Percentiles rank a stretch among this genome's conserved stretches.
phyloP scores from a whole-genome alignment of 2,888 invertebrate genomes.

The Stenotaenia linearis region DNA sequence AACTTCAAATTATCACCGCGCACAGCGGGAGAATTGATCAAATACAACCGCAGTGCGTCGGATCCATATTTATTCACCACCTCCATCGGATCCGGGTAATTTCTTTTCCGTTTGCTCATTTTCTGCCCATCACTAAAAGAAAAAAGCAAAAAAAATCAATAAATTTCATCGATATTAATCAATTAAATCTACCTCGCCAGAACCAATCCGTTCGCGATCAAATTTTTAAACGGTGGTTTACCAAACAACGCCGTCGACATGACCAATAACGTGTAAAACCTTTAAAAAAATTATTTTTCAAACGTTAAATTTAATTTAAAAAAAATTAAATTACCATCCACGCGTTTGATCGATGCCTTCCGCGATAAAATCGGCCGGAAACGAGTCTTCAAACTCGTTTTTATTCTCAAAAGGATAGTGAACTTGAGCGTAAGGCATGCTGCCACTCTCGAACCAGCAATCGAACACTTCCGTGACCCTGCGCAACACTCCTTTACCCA shows the following conservation, averaged over 20 bases:
- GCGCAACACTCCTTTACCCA: constrained; percentile 74
- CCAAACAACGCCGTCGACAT: constrained; percentile 92
- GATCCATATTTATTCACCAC: constrained; percentile 90
- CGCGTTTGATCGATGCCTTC: constrained; percentile 98
- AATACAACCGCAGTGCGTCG: constrained; percentile 85
- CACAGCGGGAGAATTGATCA: constrained; percentile 97
- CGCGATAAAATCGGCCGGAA: constrained; percentile 99
- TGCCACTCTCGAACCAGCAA: constrained; percentile 99
- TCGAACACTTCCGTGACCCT: constrained; percentile 94
- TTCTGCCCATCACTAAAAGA: constrained; percentile 80
- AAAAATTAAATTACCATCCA: no score
- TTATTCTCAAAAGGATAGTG: constrained; percentile 94
- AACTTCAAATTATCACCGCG: constrained; percentile 92
- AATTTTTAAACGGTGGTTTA: constrained; percentile 94
- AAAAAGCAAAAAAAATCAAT: constrained; percentile 37
- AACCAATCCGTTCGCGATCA: constrained; percentile 92
- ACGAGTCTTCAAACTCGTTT: constrained; percentile 79
- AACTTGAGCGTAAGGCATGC: constrained; percentile 96
- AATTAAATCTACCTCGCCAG: constrained; percentile 69
- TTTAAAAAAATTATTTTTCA: constrained; percentile 35
- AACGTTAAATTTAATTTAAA: no score
- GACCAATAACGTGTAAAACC: constrained; percentile 93
- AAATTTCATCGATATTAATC: no score
- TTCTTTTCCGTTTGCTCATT: constrained; percentile 98
- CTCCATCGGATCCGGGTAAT: constrained; percentile 94